Base-by-base conservation (phyloP, 2,888 invertebrate species). In the Branchipolynoe longqiensis region DNA sequence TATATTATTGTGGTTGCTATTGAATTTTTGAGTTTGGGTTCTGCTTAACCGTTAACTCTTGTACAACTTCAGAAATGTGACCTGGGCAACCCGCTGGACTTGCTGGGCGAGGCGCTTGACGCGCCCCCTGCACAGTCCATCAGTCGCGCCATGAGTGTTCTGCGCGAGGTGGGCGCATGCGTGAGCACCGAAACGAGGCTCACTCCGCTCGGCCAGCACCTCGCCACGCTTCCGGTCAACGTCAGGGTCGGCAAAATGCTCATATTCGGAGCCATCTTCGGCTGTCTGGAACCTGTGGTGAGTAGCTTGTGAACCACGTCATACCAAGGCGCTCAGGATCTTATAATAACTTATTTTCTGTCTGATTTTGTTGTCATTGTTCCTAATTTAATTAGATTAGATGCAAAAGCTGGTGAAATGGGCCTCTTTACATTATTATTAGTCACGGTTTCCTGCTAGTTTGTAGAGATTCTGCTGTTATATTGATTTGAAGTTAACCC, bases 191-290 rank as follows among this genome's bases (percentile, higher is more conserved):
- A 54, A 87, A 85, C 48, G 4, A 69, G 41, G 18, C 90, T 93
- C 69, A 93, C 93, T 0, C 91, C 93, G 0, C 89, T 93, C n/a
- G 93, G 93, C 38, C 92, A 92, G 83, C 92, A 93, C 86, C 87
- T 93, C 56, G 92, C 93, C 1, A 88, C 91, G 4, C 89, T 93
- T 28, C 93, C 93, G 18, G 92, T 93, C 12, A 89, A 93, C 87
- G 92, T 92, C 0, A 88, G 91, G n/a, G 90, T 93, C 31, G 93
- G 93, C 28, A 93, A 93, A 87, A 93, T 93, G 92, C 87, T 93
- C 73, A 69, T 93, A 25, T 92, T 90, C 88, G 92, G 90, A 25
- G 91, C 92, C 28, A 90, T 93, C 25, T 90, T 93, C 87, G 93
- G 92, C 12, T 93, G 92, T 86, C 86, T 93, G 28, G 91, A 92